phyloP scores from a whole-genome alignment of 2,888 invertebrate species.

The Calameuta filiformis region DNA sequence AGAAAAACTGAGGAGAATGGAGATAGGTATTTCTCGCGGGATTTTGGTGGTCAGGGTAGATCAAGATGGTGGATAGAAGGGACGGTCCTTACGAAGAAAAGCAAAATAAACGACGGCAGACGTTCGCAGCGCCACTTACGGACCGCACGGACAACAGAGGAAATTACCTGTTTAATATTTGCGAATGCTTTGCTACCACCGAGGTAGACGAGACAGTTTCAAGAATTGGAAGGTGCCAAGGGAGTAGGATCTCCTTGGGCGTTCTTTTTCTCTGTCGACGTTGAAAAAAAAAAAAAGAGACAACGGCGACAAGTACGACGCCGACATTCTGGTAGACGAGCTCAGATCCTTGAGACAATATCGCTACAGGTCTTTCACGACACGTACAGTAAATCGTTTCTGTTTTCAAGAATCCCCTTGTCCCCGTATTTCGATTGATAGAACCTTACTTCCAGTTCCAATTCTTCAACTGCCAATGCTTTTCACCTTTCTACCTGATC shows the following conservation, averaged over 20 bases:
- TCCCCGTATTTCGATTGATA: neutral
- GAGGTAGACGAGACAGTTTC: neutral
- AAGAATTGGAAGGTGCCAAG: conserved; percentile 1
- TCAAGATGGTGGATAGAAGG: neutral
- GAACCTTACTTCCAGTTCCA: neutral
- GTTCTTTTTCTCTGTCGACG: neutral
- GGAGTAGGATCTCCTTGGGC: neutral
- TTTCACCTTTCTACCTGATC: neutral
- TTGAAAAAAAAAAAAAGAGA: neutral
- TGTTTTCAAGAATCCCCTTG: neutral
- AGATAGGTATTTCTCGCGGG: conserved; percentile 10
- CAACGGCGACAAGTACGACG: neutral
- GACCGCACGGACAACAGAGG: neutral
- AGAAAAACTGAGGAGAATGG: neutral
- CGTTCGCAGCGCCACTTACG: neutral
- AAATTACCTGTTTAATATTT: conserved; percentile 8
- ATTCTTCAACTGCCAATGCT: neutral
- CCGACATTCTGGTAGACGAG: neutral
- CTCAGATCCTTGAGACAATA: neutral
- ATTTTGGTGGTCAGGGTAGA: neutral
- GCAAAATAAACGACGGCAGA: neutral
- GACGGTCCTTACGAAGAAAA: neutral
- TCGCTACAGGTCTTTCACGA: neutral
- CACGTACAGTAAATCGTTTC: neutral
- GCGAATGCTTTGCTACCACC: neutral